Evolutionary conservation across 64 coral and sea anemone species (phyloP), one percentile per base, ranked within the genome.

Genomic region (Dendronephthya gigantea): DNA sequence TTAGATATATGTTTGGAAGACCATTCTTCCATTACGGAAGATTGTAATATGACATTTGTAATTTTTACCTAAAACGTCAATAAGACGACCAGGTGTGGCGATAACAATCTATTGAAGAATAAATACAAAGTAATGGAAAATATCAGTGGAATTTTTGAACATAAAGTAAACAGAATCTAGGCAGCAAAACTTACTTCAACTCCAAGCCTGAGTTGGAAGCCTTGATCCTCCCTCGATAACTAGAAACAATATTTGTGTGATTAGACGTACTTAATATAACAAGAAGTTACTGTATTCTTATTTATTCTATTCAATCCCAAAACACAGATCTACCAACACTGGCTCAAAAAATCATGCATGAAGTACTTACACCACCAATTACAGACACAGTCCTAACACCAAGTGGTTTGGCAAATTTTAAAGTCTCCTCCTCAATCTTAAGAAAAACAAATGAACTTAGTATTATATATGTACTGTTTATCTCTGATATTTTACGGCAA

Each of bases 211-310:
- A 98, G 58, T 83, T 98, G 95, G 68, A 98, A 98, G 23, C 95
- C 95, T 90, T 98, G 95, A 82, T 98, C 95, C 85, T 98, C 95
- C 35, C 95, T 92, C 35, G 95, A 98, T 38, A 98, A 70, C 95
- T 98, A 51, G 49, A 86, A 0, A 22, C 23, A 52, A 35, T 22
- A 45, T n/a, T n/a, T n/a, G n/a, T n/a, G n/a, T n/a, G n/a, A n/a
- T n/a, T n/a, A n/a, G n/a, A n/a, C n/a, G n/a, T n/a, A n/a, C n/a
- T n/a, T n/a, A n/a, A n/a, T n/a, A n/a, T n/a, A n/a, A n/a, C n/a
- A n/a, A n/a, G n/a, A n/a, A n/a, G n/a, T n/a, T n/a, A n/a, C n/a
- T n/a, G n/a, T n/a, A n/a, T n/a, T n/a, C n/a, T n/a, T n/a, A n/a
- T n/a, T n/a, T n/a, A n/a, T n/a, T n/a, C n/a, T n/a, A n/a, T n/a